phyloP scores from a whole-genome alignment of 2,888 invertebrate species.

The Heliconius sara region DNA sequence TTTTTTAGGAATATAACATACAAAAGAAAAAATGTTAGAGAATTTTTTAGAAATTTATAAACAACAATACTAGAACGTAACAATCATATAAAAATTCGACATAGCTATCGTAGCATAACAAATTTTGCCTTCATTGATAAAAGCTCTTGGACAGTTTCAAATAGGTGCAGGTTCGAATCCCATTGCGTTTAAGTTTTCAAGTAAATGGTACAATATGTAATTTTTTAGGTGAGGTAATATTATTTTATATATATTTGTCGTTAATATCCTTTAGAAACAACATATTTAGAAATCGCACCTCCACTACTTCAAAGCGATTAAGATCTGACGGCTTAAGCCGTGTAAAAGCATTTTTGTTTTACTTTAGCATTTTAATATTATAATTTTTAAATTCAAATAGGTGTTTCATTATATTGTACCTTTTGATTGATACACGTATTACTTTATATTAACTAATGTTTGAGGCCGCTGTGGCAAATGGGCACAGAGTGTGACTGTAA shows the following conservation, averaged over 20 bases:
- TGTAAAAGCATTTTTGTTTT: neutral
- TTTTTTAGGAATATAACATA: too few relatives aligned
- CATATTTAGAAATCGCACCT: neutral
- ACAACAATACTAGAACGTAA: too few relatives aligned
- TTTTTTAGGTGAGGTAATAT: neutral
- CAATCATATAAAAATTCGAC: too few relatives aligned
- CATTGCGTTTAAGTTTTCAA: too few relatives aligned
- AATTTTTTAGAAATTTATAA: too few relatives aligned
- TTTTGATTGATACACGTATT: neutral
- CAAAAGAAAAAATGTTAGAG: too few relatives aligned
- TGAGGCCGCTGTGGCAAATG: too few relatives aligned
- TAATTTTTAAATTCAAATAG: neutral
- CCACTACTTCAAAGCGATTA: neutral
- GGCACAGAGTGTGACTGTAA: too few relatives aligned
- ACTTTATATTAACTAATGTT: neutral
- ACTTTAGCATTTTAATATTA: neutral
- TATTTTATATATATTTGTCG: too few relatives aligned
- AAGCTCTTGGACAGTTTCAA: neutral
- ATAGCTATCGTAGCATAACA: too few relatives aligned
- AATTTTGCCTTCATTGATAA: too few relatives aligned
- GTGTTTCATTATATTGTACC: neutral
- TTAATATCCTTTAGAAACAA: neutral
- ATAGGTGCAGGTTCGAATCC: neutral
- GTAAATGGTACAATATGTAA: too few relatives aligned
- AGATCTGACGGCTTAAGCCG: conserved; percentile 6